Conservation (phyloP, 1,140 invertebrate genomes). For the Drosophila pruinosa region DNA sequence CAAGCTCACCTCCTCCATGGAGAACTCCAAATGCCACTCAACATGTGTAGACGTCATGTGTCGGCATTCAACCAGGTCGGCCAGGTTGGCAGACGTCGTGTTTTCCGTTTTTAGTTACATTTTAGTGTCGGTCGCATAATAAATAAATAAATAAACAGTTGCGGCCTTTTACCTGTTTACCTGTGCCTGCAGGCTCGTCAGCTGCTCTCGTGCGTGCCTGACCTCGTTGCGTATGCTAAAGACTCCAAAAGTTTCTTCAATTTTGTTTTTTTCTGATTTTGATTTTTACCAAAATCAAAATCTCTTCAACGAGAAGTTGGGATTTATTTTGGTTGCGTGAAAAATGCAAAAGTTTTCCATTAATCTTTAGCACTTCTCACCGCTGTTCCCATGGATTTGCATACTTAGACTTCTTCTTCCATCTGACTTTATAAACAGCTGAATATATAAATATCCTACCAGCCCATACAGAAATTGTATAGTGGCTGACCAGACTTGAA, state of each 20-base stretch:
- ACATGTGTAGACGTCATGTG: slow-evolving; percentile 74
- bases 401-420: slow-evolving; percentile 55
- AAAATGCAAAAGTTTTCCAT: slow-evolving; percentile 66
- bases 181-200: slow-evolving; percentile 29
- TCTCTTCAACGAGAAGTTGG: slow-evolving; percentile 25
- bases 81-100: neutral
- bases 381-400: slow-evolving; percentile 62
- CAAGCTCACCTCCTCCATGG: neutral
- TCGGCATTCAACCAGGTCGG: slow-evolving; percentile 46
- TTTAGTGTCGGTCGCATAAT: slow-evolving; percentile 77
- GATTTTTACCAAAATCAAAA: slow-evolving; percentile 47
- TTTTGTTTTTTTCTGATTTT: slow-evolving; percentile 21
- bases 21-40: slow-evolving; percentile 32
- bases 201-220: slow-evolving; percentile 46
- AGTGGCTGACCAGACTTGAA: neutral
- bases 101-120: slow-evolving; percentile 73
- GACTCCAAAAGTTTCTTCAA: slow-evolving; percentile 25
- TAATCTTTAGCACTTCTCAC: slow-evolving; percentile 70
- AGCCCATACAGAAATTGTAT: neutral
- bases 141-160: slow-evolving; percentile 78
- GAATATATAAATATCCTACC: slow-evolving; percentile 39
- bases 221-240: slow-evolving; percentile 71
- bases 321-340: slow-evolving; percentile 31
- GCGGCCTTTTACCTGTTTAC: slow-evolving; percentile 45
- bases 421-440: slow-evolving; percentile 55